These are phyloP conservation scores for Gasterosteus aculeatus DNA, from an alignment of 2,113 vertebrate species.

Conservation along the genomic window DNA sequence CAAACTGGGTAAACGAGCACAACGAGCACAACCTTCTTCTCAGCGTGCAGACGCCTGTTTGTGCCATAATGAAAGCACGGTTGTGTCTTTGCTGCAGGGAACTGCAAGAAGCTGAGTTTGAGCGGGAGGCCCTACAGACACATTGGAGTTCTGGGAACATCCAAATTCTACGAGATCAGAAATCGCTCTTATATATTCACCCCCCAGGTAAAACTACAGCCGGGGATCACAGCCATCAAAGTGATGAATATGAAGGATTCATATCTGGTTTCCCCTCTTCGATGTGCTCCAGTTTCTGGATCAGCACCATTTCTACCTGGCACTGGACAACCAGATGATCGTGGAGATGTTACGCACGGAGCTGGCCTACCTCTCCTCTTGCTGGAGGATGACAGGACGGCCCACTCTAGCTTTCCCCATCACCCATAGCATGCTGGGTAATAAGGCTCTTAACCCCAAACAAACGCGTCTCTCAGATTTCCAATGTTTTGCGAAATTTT, in stretches of 20 bases:
- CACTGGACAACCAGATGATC: constrained; percentile 98
- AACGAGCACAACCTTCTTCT: not conserved
- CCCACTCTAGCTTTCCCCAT: constrained; percentile 95
- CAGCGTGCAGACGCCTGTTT: not conserved
- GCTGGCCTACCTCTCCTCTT: constrained; percentile 92
- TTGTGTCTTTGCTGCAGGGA: constrained; percentile 77
- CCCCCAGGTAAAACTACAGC: constrained; percentile 80
- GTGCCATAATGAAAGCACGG: not conserved
- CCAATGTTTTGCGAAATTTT: not conserved
- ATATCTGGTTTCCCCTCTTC: not conserved
- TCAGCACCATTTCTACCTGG: constrained; percentile 98
- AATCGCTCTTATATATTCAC: constrained; percentile 93
- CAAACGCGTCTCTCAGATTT: not conserved
- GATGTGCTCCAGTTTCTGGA: constrained; percentile 88
- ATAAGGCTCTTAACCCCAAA: not conserved
- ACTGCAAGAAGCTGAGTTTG: constrained; percentile 90
- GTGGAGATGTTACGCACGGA: constrained; percentile 97
- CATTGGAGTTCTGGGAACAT: constrained; percentile 97
- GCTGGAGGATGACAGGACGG: constrained; percentile 97
- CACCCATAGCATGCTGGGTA: constrained; percentile 93
- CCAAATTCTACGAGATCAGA: constrained; percentile 95
- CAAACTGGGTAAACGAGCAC: constrained; percentile 85
- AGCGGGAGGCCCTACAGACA: constrained; percentile 94
- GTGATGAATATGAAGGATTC: not conserved
- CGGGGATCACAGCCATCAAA: not conserved